Evolutionary conservation across 1,140 invertebrate species (phyloP).

Genomic region (Trichomalopsis sarcophagae): DNA sequence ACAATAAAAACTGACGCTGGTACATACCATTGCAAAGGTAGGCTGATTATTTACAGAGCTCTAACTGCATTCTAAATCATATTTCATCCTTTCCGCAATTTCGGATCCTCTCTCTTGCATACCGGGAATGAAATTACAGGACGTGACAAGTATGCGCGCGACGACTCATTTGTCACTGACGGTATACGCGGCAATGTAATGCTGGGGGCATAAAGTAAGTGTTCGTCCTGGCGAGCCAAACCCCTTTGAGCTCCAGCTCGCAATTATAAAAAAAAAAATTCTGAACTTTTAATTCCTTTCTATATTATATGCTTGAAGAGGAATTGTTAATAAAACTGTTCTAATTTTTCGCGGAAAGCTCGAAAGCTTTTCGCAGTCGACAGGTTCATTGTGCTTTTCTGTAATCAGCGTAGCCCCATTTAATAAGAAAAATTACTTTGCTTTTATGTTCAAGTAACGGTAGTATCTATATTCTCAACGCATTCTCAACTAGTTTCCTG

Average conservation of each 20-base stretch:
- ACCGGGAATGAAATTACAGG: background rate
- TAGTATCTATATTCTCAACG: no score
- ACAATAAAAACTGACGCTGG: no score
- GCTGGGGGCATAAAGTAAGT: background rate
- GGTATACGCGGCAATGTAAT: background rate
- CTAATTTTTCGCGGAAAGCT: no score
- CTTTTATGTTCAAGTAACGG: no score
- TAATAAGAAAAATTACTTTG: no score
- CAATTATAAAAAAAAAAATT: constrained; percentile 1
- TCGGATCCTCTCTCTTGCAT: background rate
- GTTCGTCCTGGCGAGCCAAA: background rate
- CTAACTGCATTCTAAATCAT: background rate
- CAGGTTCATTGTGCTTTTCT: no score
- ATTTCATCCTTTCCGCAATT: background rate
- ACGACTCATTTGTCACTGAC: background rate
- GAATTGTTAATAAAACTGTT: background rate
- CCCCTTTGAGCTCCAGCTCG: background rate
- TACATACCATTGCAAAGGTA: no score
- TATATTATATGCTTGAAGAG: background rate
- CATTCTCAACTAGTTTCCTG: background rate
- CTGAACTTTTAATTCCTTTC: background rate
- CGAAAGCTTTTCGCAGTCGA: no score
- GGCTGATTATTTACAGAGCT: no score
- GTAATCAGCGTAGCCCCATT: no score
- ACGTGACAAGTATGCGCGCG: background rate